phyloP scores from a whole-genome alignment of 2,113 vertebrate species.

The Aegithalos caudatus region DNA sequence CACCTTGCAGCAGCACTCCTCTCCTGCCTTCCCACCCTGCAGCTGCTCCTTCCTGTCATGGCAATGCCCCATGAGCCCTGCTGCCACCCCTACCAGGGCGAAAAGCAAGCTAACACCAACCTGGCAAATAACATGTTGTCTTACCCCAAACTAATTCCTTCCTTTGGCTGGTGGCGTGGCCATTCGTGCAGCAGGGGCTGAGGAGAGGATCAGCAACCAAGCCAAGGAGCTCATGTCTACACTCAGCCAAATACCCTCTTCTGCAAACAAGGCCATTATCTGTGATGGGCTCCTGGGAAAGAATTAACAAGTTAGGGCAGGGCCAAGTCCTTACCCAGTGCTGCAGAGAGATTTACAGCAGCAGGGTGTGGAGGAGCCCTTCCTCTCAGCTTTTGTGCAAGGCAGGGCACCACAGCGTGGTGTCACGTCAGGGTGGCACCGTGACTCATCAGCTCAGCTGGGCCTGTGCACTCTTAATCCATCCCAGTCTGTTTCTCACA shows the following conservation, averaged over 20 bases:
- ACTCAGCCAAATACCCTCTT: not conserved
- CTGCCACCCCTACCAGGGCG: fast-evolving
- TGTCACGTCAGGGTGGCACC: not conserved
- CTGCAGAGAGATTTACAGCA: not conserved
- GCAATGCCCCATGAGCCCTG: fast-evolving
- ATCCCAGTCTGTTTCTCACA: not conserved
- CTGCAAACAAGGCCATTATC: not conserved
- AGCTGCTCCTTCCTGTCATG: not conserved
- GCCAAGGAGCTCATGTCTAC: not conserved
- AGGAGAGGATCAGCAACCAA: not conserved
- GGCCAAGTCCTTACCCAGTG: not conserved
- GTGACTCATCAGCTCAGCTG: not conserved
- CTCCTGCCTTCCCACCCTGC: not conserved
- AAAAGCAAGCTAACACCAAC: not conserved
- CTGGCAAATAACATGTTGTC: fast-evolving
- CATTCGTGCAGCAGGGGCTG: fast-evolving
- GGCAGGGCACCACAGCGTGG: not conserved
- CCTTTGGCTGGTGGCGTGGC: not conserved
- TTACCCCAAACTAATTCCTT: not conserved
- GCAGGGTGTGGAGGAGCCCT: fast-evolving
- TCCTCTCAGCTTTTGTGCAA: not conserved
- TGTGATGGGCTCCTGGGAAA: not conserved
- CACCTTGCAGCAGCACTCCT: fast-evolving
- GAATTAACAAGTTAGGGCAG: not conserved
- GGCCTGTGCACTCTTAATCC: not conserved